Evolutionary conservation across 2,888 invertebrate genomes (phyloP).

Genomic region (Corythucha ciliata): DNA sequence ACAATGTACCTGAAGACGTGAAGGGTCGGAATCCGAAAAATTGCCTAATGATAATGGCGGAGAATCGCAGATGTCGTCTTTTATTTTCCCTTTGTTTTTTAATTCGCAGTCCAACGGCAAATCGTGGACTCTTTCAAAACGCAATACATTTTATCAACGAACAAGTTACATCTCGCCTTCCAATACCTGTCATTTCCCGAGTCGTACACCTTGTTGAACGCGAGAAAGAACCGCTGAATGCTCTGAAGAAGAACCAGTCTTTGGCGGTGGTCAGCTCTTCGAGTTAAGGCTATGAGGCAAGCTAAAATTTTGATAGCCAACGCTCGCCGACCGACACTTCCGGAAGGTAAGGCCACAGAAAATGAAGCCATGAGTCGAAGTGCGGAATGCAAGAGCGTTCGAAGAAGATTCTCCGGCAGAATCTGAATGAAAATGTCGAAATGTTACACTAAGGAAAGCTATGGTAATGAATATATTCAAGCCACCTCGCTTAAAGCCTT

Average conservation of each 20-base stretch:
- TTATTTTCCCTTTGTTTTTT: conserved; percentile 19
- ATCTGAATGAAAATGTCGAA: conserved; percentile 1
- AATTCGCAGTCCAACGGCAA: conserved; percentile 20
- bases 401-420: conserved; percentile 69
- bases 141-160: background rate
- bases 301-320: conserved; percentile 74
- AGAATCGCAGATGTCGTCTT: conserved; percentile 19
- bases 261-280: conserved; percentile 64
- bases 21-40: conserved; percentile 9
- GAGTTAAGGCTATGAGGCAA: conserved; percentile 67
- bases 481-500: conserved; percentile 65
- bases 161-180: background rate
- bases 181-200: conserved; percentile 18
- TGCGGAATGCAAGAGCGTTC: conserved; percentile 72
- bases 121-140: conserved; percentile 10
- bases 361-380: conserved; percentile 71
- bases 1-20: conserved; percentile 13
- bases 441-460: background rate
- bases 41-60: conserved; percentile 14
- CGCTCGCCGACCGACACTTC: conserved; percentile 61
- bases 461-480: background rate
- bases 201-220: conserved; percentile 63
- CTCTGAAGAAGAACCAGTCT: conserved; percentile 59
- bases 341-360: conserved; percentile 71
- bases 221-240: conserved; percentile 64